Conservation (phyloP, 2,113 vertebrate genomes). For the Spermophilus dauricus region DNA sequence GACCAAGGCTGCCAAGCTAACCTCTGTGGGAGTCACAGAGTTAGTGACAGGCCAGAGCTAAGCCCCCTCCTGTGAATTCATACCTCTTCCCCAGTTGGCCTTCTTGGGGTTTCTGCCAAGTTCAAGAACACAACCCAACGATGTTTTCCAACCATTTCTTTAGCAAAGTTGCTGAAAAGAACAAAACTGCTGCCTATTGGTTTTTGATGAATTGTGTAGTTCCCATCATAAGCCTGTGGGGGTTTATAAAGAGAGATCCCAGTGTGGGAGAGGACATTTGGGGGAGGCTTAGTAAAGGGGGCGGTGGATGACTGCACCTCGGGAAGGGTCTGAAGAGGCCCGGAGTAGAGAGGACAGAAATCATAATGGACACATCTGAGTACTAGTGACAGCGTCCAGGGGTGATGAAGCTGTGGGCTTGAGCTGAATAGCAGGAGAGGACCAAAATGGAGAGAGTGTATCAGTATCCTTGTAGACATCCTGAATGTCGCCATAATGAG, state of each 20-base stretch:
- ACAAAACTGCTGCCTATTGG: neutral
- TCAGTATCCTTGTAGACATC: neutral
- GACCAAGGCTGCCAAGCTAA: neutral
- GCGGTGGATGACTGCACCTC: accelerated
- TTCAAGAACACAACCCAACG: neutral
- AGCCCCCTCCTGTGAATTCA: neutral
- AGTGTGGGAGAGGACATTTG: too few relatives aligned
- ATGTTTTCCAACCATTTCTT: neutral
- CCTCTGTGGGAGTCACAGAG: neutral
- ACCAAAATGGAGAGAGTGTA: neutral
- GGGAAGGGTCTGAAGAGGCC: accelerated
- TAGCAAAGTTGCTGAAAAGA: neutral
- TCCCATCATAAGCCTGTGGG: neutral
- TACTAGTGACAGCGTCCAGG: accelerated
- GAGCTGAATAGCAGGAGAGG: neutral
- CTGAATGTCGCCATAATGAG: neutral
- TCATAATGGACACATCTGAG: neutral
- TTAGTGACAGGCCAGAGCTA: neutral
- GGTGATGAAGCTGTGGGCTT: too few relatives aligned
- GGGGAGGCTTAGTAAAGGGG: neutral
- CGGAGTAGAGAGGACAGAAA: neutral
- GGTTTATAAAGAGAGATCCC: neutral
- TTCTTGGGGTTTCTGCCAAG: neutral
- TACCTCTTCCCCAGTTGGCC: too few relatives aligned
- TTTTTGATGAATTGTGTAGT: neutral